Conservation (phyloP, 1,140 invertebrate genomes). For the Calycopis cecrops region DNA sequence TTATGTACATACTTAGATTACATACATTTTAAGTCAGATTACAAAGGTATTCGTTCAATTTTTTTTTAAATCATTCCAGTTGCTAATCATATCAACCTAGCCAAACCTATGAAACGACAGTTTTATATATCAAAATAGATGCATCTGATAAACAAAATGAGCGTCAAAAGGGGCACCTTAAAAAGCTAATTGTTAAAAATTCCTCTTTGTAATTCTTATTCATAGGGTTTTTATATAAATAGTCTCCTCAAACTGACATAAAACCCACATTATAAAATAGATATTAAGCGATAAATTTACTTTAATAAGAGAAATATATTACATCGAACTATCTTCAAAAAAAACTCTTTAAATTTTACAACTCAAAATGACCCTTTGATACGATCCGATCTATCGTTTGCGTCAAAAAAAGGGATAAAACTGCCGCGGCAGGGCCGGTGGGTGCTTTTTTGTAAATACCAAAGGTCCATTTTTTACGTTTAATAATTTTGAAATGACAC, state of each 20-base stretch:
- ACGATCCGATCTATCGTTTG: conserved; percentile 64
- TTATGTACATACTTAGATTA: too few species aligned
- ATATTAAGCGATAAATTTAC: conserved; percentile 53
- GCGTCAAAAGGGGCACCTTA: neutral
- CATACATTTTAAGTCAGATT: too few species aligned
- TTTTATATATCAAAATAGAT: too few species aligned
- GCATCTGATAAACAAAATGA: neutral
- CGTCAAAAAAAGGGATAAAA: conserved; percentile 63
- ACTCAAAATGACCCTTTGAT: conserved; percentile 48
- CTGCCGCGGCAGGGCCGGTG: conserved; percentile 40
- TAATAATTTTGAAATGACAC: conserved; percentile 63
- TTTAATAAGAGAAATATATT: conserved; percentile 67
- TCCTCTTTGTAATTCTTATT: conserved; percentile 2
- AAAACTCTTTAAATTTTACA: conserved; percentile 57
- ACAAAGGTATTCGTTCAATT: too few species aligned
- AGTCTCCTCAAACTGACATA: conserved; percentile 39
- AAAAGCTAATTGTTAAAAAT: conserved; percentile 7
- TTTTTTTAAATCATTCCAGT: too few species aligned
- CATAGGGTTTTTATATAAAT: conserved; percentile 36
- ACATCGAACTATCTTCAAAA: conserved; percentile 44
- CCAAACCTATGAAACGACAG: too few species aligned
- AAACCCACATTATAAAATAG: conserved; percentile 66
- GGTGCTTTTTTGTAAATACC: conserved; percentile 53
- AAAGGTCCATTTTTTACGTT: conserved; percentile 41
- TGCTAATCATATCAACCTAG: too few species aligned